Base-by-base conservation (phyloP, 1,140 invertebrate genomes). In the Geopemphigus sp. region DNA sequence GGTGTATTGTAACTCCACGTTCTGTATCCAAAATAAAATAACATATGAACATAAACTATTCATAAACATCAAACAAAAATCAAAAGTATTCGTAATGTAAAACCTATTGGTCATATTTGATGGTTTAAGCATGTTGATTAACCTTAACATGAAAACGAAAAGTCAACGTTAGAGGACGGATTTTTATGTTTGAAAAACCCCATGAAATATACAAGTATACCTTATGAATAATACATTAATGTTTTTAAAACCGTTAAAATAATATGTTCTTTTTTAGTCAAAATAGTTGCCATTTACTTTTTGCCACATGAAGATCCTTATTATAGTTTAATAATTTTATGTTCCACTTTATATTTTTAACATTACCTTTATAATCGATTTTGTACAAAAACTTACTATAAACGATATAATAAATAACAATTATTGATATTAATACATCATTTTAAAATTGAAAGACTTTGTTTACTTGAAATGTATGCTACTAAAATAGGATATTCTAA, bases 211-310 rank as follows among this genome's bases (percentile, higher is more conserved):
- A n/a, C n/a, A n/a, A n/a, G n/a, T 53, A 53, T 26, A 70, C 17
- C 14, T 22, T 53, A 53, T 53, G 47, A 70, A 70, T 70, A 26
- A 70, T 70, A 29, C 45, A 53, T 53, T 24, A 70, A 26, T 70
- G 47, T 70, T 70, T 10, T 70, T 70, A 70, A 70, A 70, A 70
- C 66, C 8, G 29, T 15, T 70, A 26, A 26, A 53, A 70, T 70
- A 53, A 39, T 26, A 53, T 70, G 22, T 70, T 53, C 4, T 70
- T 50, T 26, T n/a, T 1, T 53, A 53, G 8, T 29, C 8, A 70
- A 68, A 68, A 68, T 50, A 0, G 45, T 68, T 68, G 39, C 45
- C 12, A 70, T 53, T 53, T 70, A 11, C 15, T 50, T 68, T 70
- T 26, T 53, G n/a, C 50, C 22, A 53, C 24, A 19, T 70, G n/a